Percentiles rank a stretch among this genome's conserved stretches.
These are phyloP conservation scores for Oscheius sp. DNA, from an alignment of 2,888 invertebrate species.

Conservation along the genomic window DNA sequence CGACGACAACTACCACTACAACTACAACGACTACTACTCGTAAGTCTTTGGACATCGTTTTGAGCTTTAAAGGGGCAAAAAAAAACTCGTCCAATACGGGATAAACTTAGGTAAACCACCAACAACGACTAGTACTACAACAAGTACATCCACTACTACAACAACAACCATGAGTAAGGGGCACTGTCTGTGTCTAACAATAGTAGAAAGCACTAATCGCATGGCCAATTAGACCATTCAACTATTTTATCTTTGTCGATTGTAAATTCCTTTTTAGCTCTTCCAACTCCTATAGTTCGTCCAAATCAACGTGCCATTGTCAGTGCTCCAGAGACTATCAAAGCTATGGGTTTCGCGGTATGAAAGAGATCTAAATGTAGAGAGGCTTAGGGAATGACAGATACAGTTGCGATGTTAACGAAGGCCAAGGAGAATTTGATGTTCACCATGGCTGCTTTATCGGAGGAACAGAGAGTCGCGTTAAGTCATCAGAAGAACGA, in stretches of 20 bases:
- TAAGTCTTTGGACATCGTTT: background rate
- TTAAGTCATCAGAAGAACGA: constrained; percentile 55
- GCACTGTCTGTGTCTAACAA: too few relatives aligned
- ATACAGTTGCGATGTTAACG: constrained; percentile 59
- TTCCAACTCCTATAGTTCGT: constrained; percentile 28
- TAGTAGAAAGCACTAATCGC: too few relatives aligned
- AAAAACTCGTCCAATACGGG: too few relatives aligned
- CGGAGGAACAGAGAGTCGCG: constrained; percentile 47
- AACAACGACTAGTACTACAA: background rate
- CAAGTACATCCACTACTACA: constrained; percentile 3
- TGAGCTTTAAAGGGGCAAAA: too few relatives aligned
- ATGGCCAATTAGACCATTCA: too few relatives aligned
- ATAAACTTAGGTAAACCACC: constrained; percentile 6
- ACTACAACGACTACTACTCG: constrained; percentile 37
- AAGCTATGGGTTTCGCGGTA: constrained; percentile 60
- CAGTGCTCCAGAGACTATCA: constrained; percentile 56
- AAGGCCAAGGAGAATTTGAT: constrained; percentile 60
- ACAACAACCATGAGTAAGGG: constrained; percentile 36
- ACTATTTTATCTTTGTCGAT: too few relatives aligned
- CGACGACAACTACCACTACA: constrained; percentile 34
- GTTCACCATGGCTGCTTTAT: constrained; percentile 60
- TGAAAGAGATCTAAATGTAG: background rate
- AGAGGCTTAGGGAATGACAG: constrained; percentile 55
- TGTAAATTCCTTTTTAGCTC: background rate
- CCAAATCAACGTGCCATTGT: constrained; percentile 50